phyloP scores from a whole-genome alignment of 2,797 vertebrate genomes.

The Anableps anableps region DNA sequence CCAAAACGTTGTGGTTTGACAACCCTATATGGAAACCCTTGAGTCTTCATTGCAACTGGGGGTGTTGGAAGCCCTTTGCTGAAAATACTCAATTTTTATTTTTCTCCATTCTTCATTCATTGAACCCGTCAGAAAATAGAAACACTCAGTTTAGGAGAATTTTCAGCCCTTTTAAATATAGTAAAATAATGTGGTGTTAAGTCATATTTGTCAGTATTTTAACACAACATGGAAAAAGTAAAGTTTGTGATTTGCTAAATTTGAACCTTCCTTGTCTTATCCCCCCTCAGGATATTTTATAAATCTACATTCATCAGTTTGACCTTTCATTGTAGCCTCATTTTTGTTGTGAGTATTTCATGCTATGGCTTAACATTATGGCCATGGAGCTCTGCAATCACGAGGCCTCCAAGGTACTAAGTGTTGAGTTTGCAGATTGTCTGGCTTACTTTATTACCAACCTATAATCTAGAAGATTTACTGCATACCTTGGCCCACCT shows the following conservation, averaged over 20 bases:
- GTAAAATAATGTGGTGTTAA: background rate
- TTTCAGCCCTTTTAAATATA: background rate
- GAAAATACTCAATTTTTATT: background rate
- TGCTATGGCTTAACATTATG: conserved; percentile 55
- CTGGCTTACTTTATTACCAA: conserved; percentile 68
- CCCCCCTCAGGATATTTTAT: conserved; percentile 24
- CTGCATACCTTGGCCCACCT: conserved; percentile 63
- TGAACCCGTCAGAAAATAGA: background rate
- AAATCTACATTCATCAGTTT: conserved; percentile 42
- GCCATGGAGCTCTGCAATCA: conserved; percentile 59
- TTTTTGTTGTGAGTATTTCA: conserved; percentile 33
- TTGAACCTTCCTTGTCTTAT: background rate
- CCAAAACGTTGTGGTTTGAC: background rate
- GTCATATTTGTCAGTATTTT: conserved; percentile 19
- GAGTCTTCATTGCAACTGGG: background rate
- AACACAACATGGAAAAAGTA: conserved; percentile 13
- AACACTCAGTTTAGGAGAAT: background rate
- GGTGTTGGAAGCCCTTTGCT: background rate
- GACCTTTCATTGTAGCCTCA: conserved; percentile 17
- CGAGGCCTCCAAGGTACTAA: conserved; percentile 49
- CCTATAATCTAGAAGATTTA: conserved; percentile 81
- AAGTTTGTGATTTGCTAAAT: conserved; percentile 8
- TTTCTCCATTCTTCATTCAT: background rate
- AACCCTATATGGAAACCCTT: background rate
- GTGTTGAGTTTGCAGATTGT: conserved; percentile 75